Conservation (phyloP, 2,888 invertebrate genomes). For the Drosophila paracracens region DNA sequence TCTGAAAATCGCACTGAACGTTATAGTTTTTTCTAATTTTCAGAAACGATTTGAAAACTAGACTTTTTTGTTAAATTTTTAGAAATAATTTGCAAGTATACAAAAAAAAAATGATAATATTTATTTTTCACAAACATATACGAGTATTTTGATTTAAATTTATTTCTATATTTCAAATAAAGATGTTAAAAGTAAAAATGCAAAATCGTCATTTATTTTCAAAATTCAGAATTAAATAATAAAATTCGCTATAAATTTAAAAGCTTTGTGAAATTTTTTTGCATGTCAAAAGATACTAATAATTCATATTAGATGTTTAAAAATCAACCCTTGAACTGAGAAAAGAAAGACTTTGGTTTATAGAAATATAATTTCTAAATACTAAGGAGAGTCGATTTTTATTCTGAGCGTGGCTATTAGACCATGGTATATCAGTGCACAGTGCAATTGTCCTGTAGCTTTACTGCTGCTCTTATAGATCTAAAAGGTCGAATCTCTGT, state of each 20-base stretch:
- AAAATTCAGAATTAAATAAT: neutral
- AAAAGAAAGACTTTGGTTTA: neutral
- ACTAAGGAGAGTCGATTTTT: neutral
- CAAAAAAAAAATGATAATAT: no score
- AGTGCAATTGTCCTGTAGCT: neutral
- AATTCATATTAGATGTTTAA: neutral
- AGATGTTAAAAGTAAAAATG: accelerated
- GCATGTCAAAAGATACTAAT: neutral
- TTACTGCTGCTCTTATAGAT: neutral
- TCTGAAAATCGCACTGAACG: neutral
- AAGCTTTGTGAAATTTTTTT: neutral
- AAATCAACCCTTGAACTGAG: neutral
- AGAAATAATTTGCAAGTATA: no score
- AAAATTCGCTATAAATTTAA: neutral
- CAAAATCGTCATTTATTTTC: accelerated
- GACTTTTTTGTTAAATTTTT: neutral
- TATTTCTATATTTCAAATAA: neutral
- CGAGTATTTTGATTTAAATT: no score
- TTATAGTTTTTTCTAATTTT: neutral
- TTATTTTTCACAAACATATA: neutral
- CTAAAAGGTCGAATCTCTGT: neutral
- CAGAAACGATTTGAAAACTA: neutral
- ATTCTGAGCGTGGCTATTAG: neutral
- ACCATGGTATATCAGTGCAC: neutral
- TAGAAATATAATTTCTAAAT: neutral